Evolutionary conservation across 2,888 invertebrate genomes (phyloP).

Genomic region (Bursaphelenchus okinawaensis): DNA sequence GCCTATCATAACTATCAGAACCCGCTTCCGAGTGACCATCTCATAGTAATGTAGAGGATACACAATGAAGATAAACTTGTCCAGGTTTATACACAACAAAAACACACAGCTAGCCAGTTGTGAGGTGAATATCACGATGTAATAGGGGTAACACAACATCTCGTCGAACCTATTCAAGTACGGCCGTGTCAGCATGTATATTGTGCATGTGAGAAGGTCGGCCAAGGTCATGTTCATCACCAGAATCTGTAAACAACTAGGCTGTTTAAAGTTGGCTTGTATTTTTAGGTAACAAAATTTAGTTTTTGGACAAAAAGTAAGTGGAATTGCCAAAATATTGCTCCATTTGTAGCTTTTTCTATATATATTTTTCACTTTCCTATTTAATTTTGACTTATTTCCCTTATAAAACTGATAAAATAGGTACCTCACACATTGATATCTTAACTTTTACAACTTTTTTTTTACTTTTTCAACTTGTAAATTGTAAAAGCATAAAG

Average conservation of each 20-base stretch:
- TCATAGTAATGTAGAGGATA: conserved; percentile 54
- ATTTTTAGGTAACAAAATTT: no score
- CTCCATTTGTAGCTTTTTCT: no score
- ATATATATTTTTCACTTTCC: no score
- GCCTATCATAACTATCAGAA: conserved; percentile 35
- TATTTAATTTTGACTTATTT: no score
- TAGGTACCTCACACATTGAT: no score
- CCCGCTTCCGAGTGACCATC: conserved; percentile 40
- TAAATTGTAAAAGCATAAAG: neutral
- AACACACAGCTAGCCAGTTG: conserved; percentile 54
- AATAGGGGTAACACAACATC: conserved; percentile 47
- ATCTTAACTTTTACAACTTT: no score
- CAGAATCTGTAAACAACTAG: conserved; percentile 46
- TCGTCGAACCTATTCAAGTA: conserved; percentile 36
- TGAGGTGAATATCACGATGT: conserved; percentile 49
- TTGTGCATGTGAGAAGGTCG: conserved; percentile 50
- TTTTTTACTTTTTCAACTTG: conserved; percentile 10
- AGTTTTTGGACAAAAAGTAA: no score
- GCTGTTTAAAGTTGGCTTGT: neutral
- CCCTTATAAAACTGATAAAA: no score
- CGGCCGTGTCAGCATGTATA: conserved; percentile 53
- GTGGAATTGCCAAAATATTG: no score
- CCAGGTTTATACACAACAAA: conserved; percentile 52
- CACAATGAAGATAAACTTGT: conserved; percentile 53
- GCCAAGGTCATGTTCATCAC: conserved; percentile 57